These are phyloP conservation scores for Pogonocherus hispidulus DNA, from an alignment of 2,888 invertebrate genomes.

Conservation along the genomic window DNA sequence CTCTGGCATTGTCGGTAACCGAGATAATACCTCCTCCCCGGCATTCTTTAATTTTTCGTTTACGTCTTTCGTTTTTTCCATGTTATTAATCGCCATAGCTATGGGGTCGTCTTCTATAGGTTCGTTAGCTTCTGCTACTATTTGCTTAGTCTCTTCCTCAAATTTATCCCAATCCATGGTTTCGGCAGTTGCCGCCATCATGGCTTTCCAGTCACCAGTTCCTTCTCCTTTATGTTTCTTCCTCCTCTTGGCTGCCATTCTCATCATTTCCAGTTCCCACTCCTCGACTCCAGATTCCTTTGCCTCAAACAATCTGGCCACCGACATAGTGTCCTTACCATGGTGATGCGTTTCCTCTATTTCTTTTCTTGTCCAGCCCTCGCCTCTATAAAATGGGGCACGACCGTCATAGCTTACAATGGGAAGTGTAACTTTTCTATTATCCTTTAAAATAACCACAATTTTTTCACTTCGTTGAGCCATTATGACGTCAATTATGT, in stretches of 20 bases:
- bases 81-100: constrained; percentile 68
- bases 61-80: constrained; percentile 75
- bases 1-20: constrained; percentile 75
- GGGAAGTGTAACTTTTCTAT: constrained; percentile 79
- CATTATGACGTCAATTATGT: constrained; percentile 82
- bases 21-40: constrained; percentile 70
- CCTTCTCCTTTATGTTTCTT: constrained; percentile 63
- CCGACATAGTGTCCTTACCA: constrained; percentile 67
- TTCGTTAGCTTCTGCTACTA: constrained; percentile 62
- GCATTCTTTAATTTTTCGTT: constrained; percentile 73
- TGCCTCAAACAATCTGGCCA: constrained; percentile 75
- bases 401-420: constrained; percentile 62
- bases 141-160: constrained; percentile 65
- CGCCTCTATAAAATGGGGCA: constrained; percentile 76
- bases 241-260: constrained; percentile 62
- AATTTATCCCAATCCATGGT: constrained; percentile 65
- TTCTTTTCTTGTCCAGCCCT: constrained; percentile 78
- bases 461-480: constrained; percentile 83
- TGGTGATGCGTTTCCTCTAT: constrained; percentile 68
- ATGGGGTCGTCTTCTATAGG: constrained; percentile 70
- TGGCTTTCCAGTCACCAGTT: constrained; percentile 63
- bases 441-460: constrained; percentile 78
- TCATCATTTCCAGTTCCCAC: constrained; percentile 66
- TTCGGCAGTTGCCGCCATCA: constrained; percentile 61
- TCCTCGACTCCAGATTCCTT: constrained; percentile 64